phyloP scores from a whole-genome alignment of 92 coral and sea anemone genomes.

The Parazoanthus atlanticus region DNA sequence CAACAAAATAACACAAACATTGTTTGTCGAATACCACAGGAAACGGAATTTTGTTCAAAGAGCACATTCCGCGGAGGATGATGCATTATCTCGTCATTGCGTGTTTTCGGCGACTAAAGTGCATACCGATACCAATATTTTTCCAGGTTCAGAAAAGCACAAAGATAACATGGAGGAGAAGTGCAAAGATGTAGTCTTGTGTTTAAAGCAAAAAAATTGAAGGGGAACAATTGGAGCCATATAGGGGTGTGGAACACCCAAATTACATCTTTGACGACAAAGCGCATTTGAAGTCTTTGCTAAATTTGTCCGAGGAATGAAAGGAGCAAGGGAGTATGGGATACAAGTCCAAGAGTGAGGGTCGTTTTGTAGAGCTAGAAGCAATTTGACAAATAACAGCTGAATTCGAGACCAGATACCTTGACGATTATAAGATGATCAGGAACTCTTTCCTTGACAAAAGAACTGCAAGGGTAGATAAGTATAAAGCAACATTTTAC shows the following conservation, averaged over 20 bases:
- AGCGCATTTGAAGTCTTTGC: conserved; percentile 13
- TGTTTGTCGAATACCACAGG: not conserved
- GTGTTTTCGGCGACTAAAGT: too few species aligned
- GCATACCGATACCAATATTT: too few species aligned
- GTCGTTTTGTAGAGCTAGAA: conserved; percentile 20
- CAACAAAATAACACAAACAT: not conserved
- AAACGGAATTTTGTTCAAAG: not conserved
- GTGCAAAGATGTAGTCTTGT: not conserved
- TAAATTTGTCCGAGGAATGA: conserved; percentile 16
- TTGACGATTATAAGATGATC: conserved; percentile 21
- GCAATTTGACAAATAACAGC: conserved; percentile 28
- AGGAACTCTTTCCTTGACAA: not conserved
- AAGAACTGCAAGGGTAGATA: conserved; percentile 37
- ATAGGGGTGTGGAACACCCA: not conserved
- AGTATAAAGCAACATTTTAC: conserved; percentile 12
- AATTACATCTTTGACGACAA: conserved; percentile 11
- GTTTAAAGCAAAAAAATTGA: conserved; percentile 18
- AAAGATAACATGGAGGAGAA: too few species aligned
- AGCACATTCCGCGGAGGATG: too few species aligned
- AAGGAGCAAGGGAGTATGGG: not conserved
- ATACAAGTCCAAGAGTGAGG: not conserved
- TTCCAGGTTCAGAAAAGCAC: too few species aligned
- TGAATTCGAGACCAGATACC: conserved; percentile 11
- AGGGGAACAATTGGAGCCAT: conserved; percentile 10
- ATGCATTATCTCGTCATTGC: not conserved